phyloP scores from a whole-genome alignment of 2,797 vertebrate species.

The Halcyon leucocephala region DNA sequence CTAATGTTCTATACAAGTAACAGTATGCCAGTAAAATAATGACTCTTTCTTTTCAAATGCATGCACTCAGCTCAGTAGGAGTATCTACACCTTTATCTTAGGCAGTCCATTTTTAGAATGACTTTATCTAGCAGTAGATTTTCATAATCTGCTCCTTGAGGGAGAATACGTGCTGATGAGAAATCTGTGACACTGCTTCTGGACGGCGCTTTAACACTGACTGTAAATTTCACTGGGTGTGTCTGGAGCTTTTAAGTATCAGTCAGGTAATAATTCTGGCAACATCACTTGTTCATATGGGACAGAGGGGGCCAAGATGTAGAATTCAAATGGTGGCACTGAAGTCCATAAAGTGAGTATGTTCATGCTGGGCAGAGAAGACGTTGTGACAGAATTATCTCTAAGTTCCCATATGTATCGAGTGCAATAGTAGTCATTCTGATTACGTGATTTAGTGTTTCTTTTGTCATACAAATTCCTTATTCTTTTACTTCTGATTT shows the following conservation, averaged over 20 bases:
- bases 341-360: not conserved
- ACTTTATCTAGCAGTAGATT: not conserved
- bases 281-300: not conserved
- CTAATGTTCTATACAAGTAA: not conserved
- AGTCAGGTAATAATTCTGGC: not conserved
- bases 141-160: not conserved
- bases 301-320: too few relatives aligned
- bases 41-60: not conserved
- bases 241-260: not conserved
- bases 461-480: not conserved
- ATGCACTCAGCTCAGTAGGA: not conserved
- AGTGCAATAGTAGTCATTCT: not conserved
- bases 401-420: not conserved
- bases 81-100: not conserved
- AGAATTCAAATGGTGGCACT: not conserved
- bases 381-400: not conserved
- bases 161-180: conserved; percentile 6
- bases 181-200: not conserved
- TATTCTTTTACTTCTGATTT: not conserved
- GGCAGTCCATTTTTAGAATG: not conserved
- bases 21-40: not conserved
- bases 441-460: not conserved
- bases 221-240: not conserved
- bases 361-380: not conserved
- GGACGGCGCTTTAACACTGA: not conserved